Evolutionary conservation across 2,113 vertebrate genomes (phyloP).

Genomic region (Odobenus rosmarus): DNA sequence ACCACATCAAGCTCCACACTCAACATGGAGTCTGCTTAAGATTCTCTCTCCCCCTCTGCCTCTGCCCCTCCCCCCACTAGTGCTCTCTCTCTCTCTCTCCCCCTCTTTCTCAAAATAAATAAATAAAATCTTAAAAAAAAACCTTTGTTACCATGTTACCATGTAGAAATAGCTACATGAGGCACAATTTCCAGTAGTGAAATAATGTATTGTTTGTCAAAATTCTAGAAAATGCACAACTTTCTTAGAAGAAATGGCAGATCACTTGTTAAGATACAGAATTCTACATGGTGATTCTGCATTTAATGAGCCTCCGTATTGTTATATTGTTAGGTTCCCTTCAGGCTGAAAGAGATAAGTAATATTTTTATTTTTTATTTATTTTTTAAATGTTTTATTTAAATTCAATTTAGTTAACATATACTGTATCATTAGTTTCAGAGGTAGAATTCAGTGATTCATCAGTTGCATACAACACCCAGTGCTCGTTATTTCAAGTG

Average conservation of each 20-base stretch:
- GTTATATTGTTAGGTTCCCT: not conserved
- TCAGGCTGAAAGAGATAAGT: not conserved
- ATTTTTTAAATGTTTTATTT: not conserved
- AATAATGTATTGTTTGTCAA: not conserved
- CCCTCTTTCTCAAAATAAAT: not conserved
- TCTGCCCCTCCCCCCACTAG: not conserved
- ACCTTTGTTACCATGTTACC: not conserved
- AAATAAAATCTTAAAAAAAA: not conserved
- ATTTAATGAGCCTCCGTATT: not conserved
- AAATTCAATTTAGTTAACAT: not conserved
- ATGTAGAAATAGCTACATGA: not conserved
- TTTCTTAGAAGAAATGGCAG: not conserved
- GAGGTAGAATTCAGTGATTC: not conserved
- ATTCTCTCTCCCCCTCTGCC: not conserved
- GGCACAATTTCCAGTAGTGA: not conserved
- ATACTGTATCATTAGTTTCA: not conserved
- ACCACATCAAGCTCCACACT: not conserved
- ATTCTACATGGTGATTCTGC: not conserved
- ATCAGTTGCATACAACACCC: not conserved
- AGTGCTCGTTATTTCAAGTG: not conserved
- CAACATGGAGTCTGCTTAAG: not conserved
- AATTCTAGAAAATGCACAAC: constrained; percentile 1
- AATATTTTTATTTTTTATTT: not conserved
- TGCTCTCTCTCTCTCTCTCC: too few species aligned
- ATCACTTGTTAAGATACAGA: not conserved